These are phyloP conservation scores for Diplodus puntazzo DNA, from an alignment of 2,797 vertebrate species.

Conservation along the genomic window DNA sequence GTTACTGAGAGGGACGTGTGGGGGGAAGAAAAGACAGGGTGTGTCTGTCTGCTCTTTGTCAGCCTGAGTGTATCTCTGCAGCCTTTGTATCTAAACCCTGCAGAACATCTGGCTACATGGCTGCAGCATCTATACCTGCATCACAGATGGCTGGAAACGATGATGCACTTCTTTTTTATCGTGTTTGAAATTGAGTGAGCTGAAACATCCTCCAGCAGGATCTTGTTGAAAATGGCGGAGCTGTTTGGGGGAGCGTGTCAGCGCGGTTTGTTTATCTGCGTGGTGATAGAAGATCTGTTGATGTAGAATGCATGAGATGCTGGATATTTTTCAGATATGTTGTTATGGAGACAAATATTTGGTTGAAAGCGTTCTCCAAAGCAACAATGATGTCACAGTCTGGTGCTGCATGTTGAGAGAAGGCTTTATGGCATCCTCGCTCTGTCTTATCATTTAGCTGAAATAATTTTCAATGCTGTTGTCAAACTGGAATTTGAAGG, in stretches of 20 bases:
- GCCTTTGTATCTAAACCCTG: not conserved
- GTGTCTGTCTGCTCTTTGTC: not conserved
- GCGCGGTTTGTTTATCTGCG: constrained; percentile 52
- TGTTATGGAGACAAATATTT: constrained; percentile 74
- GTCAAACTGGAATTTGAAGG: constrained; percentile 42
- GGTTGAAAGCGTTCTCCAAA: constrained; percentile 18
- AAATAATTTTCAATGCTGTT: not conserved
- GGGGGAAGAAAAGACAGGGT: not conserved
- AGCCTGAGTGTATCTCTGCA: constrained; percentile 6
- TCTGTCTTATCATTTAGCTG: constrained; percentile 5
- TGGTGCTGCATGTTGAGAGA: not conserved
- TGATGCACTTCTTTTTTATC: not conserved
- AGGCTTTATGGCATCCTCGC: constrained; percentile 11
- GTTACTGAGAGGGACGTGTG: constrained; percentile 20
- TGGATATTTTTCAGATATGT: constrained; percentile 46
- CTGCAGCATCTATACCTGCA: constrained; percentile 18
- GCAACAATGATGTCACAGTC: constrained; percentile 50
- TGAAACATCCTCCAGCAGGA: constrained; percentile 16
- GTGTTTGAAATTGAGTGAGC: constrained; percentile 18
- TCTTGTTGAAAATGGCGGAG: constrained; percentile 5
- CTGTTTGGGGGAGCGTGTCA: constrained; percentile 38
- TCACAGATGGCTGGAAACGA: constrained; percentile 31
- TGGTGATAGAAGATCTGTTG: constrained; percentile 41
- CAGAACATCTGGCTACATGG: constrained; percentile 33
- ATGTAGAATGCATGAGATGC: constrained; percentile 10